Percentiles rank a stretch among this genome's conserved stretches.
Evolutionary conservation across 2,113 vertebrate genomes (phyloP).

Genomic region (Pygoscelis antarcticus): DNA sequence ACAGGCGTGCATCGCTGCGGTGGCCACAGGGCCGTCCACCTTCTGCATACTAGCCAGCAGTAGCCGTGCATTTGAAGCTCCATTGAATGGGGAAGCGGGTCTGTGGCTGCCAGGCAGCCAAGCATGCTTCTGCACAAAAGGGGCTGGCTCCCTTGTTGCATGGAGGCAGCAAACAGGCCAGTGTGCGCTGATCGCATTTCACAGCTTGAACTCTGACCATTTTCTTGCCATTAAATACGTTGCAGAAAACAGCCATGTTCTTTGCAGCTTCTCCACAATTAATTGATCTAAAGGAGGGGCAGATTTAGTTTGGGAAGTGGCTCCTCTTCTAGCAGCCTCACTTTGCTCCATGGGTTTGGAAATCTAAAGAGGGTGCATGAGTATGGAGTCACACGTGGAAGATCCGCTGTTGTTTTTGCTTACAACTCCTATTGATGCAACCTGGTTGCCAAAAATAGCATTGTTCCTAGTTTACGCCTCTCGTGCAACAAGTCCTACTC

Average conservation of each 20-base stretch:
- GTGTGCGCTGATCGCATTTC: not conserved
- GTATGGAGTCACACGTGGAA: not conserved
- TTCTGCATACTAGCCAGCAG: not conserved
- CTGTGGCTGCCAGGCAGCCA: not conserved
- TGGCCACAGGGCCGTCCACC: not conserved
- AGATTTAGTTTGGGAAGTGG: not conserved
- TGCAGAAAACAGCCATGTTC: not conserved
- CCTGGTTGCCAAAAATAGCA: not conserved
- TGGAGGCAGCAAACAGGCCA: not conserved
- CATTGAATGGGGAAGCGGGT: not conserved
- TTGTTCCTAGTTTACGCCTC: not conserved
- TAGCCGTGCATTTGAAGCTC: not conserved
- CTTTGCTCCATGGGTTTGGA: accelerated
- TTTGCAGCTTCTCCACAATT: not conserved
- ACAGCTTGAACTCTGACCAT: not conserved
- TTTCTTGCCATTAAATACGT: not conserved
- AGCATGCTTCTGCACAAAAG: not conserved
- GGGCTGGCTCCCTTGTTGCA: not conserved
- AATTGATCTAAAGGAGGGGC: not conserved
- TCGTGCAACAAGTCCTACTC: not conserved
- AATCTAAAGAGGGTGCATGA: not conserved
- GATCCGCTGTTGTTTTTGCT: not conserved
- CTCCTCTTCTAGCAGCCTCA: not conserved
- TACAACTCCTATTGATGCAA: accelerated
- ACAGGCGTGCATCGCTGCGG: not conserved